A percentile compares a stretch with the other conserved stretches of the same genome.
These are phyloP conservation scores for Trichopoda pennipes DNA, from an alignment of 2,888 invertebrate genomes.

Conservation along the genomic window DNA sequence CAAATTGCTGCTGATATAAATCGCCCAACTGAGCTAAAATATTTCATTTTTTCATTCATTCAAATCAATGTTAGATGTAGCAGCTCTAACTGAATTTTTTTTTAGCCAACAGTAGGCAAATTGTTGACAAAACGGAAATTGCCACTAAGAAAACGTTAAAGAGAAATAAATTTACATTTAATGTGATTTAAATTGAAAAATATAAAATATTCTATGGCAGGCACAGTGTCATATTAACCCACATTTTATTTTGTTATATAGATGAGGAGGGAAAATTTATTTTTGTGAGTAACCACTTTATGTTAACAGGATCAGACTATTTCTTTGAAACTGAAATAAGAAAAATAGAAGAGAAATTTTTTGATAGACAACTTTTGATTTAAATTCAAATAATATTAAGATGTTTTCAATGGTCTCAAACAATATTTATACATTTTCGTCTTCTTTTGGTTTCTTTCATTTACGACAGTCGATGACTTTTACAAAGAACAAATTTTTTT, in stretches of 20 bases:
- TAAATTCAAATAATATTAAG: no score
- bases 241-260: constrained; percentile 40
- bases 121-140: constrained; percentile 68
- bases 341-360: constrained; percentile 15
- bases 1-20: constrained; percentile 57
- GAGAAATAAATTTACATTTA: constrained; percentile 56
- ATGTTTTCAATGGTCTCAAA: no score
- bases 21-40: constrained; percentile 47
- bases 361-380: background rate
- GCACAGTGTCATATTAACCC: constrained; percentile 66
- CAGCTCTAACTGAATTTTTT: constrained; percentile 4
- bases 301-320: constrained; percentile 14
- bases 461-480: no score
- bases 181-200: constrained; percentile 49
- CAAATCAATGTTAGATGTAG: constrained; percentile 44
- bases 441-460: no score
- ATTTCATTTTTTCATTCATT: background rate
- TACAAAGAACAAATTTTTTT: no score
- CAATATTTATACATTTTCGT: no score
- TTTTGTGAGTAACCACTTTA: no score
- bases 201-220: constrained; percentile 43
- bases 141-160: constrained; percentile 51
- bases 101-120: constrained; percentile 60
- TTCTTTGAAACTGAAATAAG: background rate
- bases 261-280: background rate